A percentile compares a stretch with the other conserved stretches of the same genome.
These are phyloP conservation scores for Coptotermes formosanus DNA, from an alignment of 1,140 invertebrate genomes.

Conservation along the genomic window DNA sequence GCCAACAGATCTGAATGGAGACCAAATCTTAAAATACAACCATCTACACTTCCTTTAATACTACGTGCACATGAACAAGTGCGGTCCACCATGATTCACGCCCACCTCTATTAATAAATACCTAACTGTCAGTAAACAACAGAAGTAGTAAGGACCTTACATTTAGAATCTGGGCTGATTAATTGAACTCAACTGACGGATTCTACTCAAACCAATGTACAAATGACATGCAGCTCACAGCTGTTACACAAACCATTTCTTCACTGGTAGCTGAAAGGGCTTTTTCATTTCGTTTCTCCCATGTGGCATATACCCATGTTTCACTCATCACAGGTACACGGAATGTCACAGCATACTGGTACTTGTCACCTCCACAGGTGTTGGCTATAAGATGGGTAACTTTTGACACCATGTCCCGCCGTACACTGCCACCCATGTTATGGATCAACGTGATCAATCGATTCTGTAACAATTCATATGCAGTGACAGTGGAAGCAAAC, in stretches of 20 bases:
- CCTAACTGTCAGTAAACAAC: too few relatives aligned
- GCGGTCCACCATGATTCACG: too few relatives aligned
- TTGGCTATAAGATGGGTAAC: conserved; percentile 92
- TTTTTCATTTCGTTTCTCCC: conserved; percentile 71
- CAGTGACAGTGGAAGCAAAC: too few relatives aligned
- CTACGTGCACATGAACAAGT: too few relatives aligned
- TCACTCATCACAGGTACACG: conserved; percentile 83
- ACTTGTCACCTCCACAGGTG: conserved; percentile 83
- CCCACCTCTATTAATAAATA: too few relatives aligned
- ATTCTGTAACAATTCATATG: conserved; percentile 53
- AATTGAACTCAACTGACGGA: too few relatives aligned
- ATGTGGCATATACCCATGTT: conserved; percentile 84
- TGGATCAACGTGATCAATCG: conserved; percentile 83
- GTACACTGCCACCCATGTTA: conserved; percentile 91
- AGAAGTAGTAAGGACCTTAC: too few relatives aligned
- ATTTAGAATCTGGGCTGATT: too few relatives aligned
- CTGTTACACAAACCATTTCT: conserved; percentile 60
- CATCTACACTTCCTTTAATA: too few relatives aligned
- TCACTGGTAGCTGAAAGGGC: conserved; percentile 66
- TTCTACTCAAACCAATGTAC: too few relatives aligned
- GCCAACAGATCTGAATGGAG: too few relatives aligned
- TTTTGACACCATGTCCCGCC: conserved; percentile 81
- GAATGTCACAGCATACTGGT: conserved; percentile 80
- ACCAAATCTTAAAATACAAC: too few relatives aligned
- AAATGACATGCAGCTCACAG: not conserved